phyloP scores from a whole-genome alignment of 2,888 invertebrate species.

The Leptodirus hochenwartii region DNA sequence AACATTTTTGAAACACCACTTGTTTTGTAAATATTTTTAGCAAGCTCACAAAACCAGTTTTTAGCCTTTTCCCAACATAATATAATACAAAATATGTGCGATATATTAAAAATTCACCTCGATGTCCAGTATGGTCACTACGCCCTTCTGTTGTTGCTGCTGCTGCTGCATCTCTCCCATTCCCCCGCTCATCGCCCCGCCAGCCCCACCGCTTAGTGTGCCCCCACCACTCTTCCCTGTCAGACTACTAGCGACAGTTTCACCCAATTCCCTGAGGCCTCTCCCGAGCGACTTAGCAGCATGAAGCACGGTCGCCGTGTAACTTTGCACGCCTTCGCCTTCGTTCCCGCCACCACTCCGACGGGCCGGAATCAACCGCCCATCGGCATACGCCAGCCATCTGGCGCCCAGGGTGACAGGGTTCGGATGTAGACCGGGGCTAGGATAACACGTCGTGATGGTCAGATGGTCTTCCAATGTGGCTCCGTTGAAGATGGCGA shows the following conservation, averaged over 20 bases:
- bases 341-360: conserved; percentile 72
- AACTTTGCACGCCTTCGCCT: conserved; percentile 42
- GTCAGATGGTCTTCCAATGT: conserved; percentile 73
- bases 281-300: conserved; percentile 89
- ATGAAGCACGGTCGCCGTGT: conserved; percentile 84
- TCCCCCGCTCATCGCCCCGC: conserved; percentile 12
- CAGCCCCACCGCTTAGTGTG: conserved; percentile 19
- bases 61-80: background rate
- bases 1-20: no score
- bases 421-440: conserved; percentile 62
- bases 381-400: conserved; percentile 76
- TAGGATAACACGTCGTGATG: conserved; percentile 77
- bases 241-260: conserved; percentile 79
- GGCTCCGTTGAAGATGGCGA: conserved; percentile 80
- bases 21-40: no score
- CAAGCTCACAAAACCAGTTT: no score
- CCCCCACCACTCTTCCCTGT: conserved; percentile 39
- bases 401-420: conserved; percentile 75
- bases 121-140: conserved; percentile 75
- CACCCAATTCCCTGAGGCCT: conserved; percentile 75
- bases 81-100: no score
- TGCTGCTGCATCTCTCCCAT: conserved; percentile 12
- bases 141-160: conserved; percentile 63
- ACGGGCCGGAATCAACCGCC: conserved; percentile 58
- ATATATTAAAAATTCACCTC: conserved; percentile 33